Conservation (phyloP, 2,113 vertebrate genomes). For the Dipodomys merriami region DNA sequence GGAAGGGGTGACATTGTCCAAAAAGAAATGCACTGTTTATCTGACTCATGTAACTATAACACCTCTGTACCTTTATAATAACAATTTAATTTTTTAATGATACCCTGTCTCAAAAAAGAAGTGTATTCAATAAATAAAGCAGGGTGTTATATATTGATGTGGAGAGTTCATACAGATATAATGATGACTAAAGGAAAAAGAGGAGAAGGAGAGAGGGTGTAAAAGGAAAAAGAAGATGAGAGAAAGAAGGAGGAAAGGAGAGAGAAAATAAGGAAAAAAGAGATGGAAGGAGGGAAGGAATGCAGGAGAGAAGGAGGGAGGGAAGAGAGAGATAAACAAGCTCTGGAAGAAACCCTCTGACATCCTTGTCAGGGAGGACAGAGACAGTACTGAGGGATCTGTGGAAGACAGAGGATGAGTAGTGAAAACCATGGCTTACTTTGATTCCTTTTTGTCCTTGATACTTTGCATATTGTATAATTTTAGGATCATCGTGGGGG, state of each 20-base stretch:
- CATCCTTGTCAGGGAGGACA: not conserved
- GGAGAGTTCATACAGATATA: not conserved
- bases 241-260: not conserved
- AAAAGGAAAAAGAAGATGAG: too few species aligned
- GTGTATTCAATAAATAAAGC: not conserved
- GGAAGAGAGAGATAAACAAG: not conserved
- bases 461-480: not conserved
- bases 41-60: too few species aligned
- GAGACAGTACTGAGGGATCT: not conserved
- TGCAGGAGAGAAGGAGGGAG: too few species aligned
- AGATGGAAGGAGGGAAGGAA: too few species aligned
- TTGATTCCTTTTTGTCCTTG: not conserved
- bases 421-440: not conserved
- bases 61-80: too few species aligned
- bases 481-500: not conserved
- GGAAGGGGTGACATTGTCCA: too few species aligned
- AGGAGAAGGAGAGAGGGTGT: too few species aligned
- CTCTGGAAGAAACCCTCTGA: not conserved
- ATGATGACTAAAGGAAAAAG: not conserved
- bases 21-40: too few species aligned
- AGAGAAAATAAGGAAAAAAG: too few species aligned
- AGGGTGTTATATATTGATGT: not conserved
- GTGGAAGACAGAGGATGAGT: not conserved
- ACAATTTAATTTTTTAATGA: too few species aligned
- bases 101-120: not conserved